Conservation (phyloP, 2,113 vertebrate genomes). For the Dromas ardeola region DNA sequence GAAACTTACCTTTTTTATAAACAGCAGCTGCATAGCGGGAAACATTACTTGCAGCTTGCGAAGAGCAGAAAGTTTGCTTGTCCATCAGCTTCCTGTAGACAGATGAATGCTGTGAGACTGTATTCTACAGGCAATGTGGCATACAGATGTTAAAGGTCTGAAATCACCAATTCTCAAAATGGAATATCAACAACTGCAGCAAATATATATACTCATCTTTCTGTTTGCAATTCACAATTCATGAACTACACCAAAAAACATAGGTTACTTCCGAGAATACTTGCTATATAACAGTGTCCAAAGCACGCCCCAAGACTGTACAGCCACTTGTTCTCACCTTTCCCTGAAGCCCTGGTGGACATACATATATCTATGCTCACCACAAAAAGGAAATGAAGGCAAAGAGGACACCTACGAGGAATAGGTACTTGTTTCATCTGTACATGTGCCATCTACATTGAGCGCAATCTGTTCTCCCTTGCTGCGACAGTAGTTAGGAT, state of each 20-base stretch:
- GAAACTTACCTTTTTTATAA: conserved; percentile 90
- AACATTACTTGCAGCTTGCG: conserved; percentile 91
- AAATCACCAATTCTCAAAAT: neutral
- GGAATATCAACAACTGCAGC: neutral
- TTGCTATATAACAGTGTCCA: neutral
- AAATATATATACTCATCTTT: neutral
- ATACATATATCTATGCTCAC: neutral
- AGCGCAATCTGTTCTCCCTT: conserved; percentile 97
- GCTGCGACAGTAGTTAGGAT: conserved; percentile 96
- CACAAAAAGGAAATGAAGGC: neutral
- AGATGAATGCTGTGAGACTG: neutral
- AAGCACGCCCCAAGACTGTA: neutral
- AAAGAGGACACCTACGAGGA: conserved; percentile 81
- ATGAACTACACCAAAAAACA: rapidly evolving
- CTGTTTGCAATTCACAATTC: neutral
- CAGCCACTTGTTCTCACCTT: neutral
- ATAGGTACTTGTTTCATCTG: conserved; percentile 90
- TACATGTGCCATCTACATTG: conserved; percentile 89
- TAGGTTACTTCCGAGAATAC: neutral
- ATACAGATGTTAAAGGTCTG: neutral
- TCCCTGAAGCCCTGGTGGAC: neutral
- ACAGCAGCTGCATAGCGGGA: conserved; percentile 93
- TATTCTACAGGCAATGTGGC: neutral
- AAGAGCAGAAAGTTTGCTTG: conserved; percentile 93
- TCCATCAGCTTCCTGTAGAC: conserved; percentile 94